Evolutionary conservation across 2,888 invertebrate species (phyloP).

Genomic region (Labia minor): DNA sequence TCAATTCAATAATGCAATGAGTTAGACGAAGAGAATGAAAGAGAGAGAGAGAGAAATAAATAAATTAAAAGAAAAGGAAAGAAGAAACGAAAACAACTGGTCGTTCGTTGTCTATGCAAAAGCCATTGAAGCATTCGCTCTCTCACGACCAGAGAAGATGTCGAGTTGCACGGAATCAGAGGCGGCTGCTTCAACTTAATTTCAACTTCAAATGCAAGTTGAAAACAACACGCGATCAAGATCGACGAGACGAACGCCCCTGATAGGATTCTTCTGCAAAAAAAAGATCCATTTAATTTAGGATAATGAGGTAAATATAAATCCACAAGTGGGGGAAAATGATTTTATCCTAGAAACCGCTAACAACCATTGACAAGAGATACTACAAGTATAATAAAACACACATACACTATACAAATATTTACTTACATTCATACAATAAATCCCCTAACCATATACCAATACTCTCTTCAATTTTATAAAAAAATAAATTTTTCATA

Average conservation of each 20-base stretch:
- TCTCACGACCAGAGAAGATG: background rate
- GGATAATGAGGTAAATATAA: background rate
- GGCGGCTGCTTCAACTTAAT: background rate
- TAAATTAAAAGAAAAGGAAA: background rate
- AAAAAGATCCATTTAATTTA: background rate
- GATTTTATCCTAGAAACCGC: no score
- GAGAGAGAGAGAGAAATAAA: no score
- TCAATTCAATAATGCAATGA: background rate
- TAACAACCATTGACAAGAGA: no score
- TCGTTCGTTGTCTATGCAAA: slow-evolving; percentile 3
- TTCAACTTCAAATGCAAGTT: slow-evolving; percentile 4
- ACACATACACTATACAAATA: no score
- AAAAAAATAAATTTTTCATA: no score
- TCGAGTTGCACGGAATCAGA: slow-evolving; percentile 8
- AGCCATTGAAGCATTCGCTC: slow-evolving; percentile 13
- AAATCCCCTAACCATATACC: no score
- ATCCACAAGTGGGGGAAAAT: no score
- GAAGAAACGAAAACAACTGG: background rate
- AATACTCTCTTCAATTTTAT: no score
- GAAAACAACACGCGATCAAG: background rate
- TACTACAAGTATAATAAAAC: no score
- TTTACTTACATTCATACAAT: no score
- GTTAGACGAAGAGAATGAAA: background rate
- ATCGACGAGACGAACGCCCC: background rate
- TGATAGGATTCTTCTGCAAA: background rate